phyloP scores from a whole-genome alignment of 2,888 invertebrate genomes.

The Temnothorax ravouxi region DNA sequence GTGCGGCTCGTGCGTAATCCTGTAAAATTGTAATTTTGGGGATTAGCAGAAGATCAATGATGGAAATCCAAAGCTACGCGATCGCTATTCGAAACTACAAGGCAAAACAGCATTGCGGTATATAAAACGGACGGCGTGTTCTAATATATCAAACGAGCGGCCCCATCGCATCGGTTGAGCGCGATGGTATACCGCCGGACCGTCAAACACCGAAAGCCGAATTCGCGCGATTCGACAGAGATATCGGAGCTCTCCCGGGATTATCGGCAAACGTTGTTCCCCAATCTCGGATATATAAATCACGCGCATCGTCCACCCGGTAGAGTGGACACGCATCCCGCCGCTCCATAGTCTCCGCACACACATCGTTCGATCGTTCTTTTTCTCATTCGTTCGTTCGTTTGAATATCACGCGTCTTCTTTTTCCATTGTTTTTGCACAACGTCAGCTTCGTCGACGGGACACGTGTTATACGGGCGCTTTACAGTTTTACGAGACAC shows the following conservation, averaged over 20 bases:
- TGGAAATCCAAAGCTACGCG: background rate
- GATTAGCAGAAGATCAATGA: background rate
- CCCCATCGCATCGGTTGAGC: background rate
- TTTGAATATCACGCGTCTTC: conserved; percentile 38
- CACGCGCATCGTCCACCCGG: conserved; percentile 30
- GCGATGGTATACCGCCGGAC: conserved; percentile 19
- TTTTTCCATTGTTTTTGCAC: conserved; percentile 50
- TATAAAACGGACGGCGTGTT: conserved; percentile 14
- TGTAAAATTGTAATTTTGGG: background rate
- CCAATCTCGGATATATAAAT: conserved; percentile 52
- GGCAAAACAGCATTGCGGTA: conserved; percentile 27
- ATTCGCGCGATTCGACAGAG: conserved; percentile 55
- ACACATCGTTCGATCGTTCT: background rate
- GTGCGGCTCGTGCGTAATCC: background rate
- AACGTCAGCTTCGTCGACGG: conserved; percentile 12
- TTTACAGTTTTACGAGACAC: conserved; percentile 45
- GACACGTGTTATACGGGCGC: conserved; percentile 40
- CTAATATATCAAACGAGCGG: conserved; percentile 51
- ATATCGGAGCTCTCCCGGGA: conserved; percentile 42
- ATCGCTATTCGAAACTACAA: conserved; percentile 24
- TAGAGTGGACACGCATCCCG: conserved; percentile 30
- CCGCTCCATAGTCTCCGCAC: background rate
- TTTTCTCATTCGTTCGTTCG: conserved; percentile 30
- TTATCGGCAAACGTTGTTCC: conserved; percentile 48
- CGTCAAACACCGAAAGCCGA: conserved; percentile 60